Evolutionary conservation across 23 tunicate genomes (phyloP), one percentile per base, ranked within the genome.

Genomic region (Aplidium turbinatum): DNA sequence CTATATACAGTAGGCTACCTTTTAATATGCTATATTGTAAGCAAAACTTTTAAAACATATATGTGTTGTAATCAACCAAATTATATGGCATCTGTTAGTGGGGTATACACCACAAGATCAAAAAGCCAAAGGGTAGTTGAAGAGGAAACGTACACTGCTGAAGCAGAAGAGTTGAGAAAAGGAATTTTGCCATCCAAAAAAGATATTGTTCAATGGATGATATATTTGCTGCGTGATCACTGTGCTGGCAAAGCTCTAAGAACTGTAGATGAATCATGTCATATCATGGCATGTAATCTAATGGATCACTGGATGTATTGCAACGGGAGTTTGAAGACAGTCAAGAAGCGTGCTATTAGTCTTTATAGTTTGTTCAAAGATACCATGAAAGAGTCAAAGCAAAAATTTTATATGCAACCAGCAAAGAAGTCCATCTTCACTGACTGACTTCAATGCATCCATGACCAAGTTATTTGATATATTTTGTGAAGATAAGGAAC

Each of bases 111-210:
- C n/a, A 13, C n/a, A 22, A n/a, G 22, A n/a, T 5, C 6, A n/a
- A 54, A 54, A n/a, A n/a, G 24, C 22, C 60, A 54, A 4, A 54
- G 23, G 23, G 21, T 18, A n/a, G 4, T 54, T 54, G 60, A 25
- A 11, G 60, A 54, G 6, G 22, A 11, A 11, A n/a, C 21, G 19
- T 54, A 54, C 60, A 11, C 6, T n/a, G n/a, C n/a, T 11, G 60
- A 54, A 54, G n/a, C 4, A n/a, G 22, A 54, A 54, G 4, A 22
- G 4, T 54, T 54, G n/a, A 22, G 24, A 5, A 18, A 18, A 11
- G 60, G 60, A 54, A n/a, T 54, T 54, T n/a, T 54, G 4, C 60
- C 60, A 54, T n/a, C n/a, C n/a, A n/a, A n/a, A n/a, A 54, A 11
- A 11, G 22, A 42, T 13, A 42, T 42, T 42, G 13, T 13, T 42